Evolutionary conservation across 2,888 invertebrate species (phyloP).

Genomic region (Cerceris ruficornis): DNA sequence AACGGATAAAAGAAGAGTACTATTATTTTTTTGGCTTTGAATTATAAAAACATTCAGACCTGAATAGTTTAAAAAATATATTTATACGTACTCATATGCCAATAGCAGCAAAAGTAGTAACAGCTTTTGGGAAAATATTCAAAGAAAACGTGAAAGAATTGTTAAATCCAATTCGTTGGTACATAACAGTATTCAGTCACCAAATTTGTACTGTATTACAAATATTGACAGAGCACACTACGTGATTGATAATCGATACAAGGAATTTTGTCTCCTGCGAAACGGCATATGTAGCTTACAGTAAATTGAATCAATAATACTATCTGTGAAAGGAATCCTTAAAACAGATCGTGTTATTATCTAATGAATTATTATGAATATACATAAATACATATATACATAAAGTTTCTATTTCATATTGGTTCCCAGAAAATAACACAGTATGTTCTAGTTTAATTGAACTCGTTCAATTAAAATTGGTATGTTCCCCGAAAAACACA

Average conservation of each 20-base stretch:
- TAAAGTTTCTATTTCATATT: background rate
- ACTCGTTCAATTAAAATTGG: no score
- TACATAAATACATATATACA: no score
- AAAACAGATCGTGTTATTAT: no score
- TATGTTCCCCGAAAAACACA: no score
- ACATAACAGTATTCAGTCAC: conserved; percentile 35
- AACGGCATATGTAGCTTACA: conserved; percentile 35
- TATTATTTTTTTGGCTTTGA: conserved; percentile 64
- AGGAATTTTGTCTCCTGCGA: conserved; percentile 37
- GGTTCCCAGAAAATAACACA: background rate
- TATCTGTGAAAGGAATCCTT: background rate
- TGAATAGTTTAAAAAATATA: background rate
- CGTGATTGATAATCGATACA: conserved; percentile 48
- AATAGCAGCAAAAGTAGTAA: conserved; percentile 13
- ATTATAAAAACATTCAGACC: conserved; percentile 44
- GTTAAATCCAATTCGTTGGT: background rate
- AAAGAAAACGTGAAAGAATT: background rate
- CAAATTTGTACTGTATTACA: conserved; percentile 41
- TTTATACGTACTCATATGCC: conserved; percentile 29
- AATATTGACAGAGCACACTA: conserved; percentile 38
- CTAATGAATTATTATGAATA: no score
- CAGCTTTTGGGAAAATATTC: background rate
- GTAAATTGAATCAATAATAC: conserved; percentile 41
- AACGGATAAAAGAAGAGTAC: conserved; percentile 26
- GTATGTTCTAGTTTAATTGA: no score